Base-by-base conservation (phyloP, 2,888 invertebrate genomes). In the Melanargia galathea region DNA sequence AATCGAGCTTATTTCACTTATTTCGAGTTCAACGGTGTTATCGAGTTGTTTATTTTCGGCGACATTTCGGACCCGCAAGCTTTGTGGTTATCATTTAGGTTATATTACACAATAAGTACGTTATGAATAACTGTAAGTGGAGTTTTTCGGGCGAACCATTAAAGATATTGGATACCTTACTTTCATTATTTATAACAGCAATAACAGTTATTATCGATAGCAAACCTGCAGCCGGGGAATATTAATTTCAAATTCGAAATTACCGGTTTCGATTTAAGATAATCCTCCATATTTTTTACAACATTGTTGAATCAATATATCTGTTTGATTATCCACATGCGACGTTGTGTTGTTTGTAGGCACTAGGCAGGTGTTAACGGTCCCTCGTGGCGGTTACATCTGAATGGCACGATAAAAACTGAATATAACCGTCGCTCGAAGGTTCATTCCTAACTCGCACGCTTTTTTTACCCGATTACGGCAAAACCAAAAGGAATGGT, bases 311-410 rank as follows among this genome's bases (percentile, higher is more conserved):
- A 35, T 62, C 52, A 33, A 46, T 61, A 58, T 56, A 18, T 40
- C n/a, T 20, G 20, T 3, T 8, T 8, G 46, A 3, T 18, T n/a
- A n/a, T n/a, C n/a, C n/a, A n/a, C n/a, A n/a, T n/a, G n/a, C n/a
- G 51, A 16, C 33, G 16, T 43, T 18, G 35, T 30, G 40, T 38
- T 60, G 52, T 68, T 68, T 65, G 68, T 18, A 1, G 10, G 22
- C 13, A 16, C 45, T 64, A 73, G 75, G 82, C 90, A 90, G 90
- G 87, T 89, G 89, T 67, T 87, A 90, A 90, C 90, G 90, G 90
- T 83, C 76, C 70, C 70, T 60, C 64, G 69, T 80, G 90, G 81
- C 90, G 86, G 90, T 90, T 90, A 87, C 80, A 83, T 76, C 80
- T 87, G 82, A 87, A 87, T 86, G 80, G 73, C 75, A 66, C 70